Evolutionary conservation across 2,797 vertebrate genomes (phyloP).

Genomic region (Pangasius mekongensis): DNA sequence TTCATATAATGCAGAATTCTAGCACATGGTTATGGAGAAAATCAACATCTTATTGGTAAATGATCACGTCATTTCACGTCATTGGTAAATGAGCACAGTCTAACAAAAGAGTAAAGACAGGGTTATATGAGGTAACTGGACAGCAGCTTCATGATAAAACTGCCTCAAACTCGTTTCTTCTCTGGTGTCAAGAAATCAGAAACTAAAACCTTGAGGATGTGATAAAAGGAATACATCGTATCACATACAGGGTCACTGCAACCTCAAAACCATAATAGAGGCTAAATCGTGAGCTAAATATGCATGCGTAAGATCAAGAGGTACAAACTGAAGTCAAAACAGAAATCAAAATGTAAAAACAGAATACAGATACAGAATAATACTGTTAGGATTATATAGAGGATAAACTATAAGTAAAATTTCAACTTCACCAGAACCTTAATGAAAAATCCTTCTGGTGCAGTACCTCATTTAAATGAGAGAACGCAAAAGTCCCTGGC

Average conservation of each 20-base stretch:
- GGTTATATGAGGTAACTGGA: neutral
- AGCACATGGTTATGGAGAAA: neutral
- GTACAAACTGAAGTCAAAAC: neutral
- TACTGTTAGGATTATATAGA: neutral
- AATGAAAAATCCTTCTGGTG: neutral
- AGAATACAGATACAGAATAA: neutral
- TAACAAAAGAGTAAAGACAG: neutral
- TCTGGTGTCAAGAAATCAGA: neutral
- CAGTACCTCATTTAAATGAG: slow-evolving; percentile 54
- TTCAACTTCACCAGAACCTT: neutral
- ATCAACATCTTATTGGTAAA: neutral
- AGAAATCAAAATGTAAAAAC: neutral
- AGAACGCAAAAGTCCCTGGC: slow-evolving; percentile 55
- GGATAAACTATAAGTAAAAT: neutral
- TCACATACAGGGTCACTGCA: neutral
- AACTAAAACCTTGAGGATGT: neutral
- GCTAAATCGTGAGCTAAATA: neutral
- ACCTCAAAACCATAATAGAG: slow-evolving; percentile 10
- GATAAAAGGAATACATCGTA: neutral
- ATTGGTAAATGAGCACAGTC: neutral
- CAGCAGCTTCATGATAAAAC: neutral
- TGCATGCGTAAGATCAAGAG: neutral
- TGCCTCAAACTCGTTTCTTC: neutral
- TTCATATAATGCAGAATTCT: neutral
- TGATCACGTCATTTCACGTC: too few relatives aligned